A percentile compares a stretch with the other conserved stretches of the same genome.
Conservation (phyloP, 2,888 invertebrate species). For the Alloscopus bannaensis region DNA sequence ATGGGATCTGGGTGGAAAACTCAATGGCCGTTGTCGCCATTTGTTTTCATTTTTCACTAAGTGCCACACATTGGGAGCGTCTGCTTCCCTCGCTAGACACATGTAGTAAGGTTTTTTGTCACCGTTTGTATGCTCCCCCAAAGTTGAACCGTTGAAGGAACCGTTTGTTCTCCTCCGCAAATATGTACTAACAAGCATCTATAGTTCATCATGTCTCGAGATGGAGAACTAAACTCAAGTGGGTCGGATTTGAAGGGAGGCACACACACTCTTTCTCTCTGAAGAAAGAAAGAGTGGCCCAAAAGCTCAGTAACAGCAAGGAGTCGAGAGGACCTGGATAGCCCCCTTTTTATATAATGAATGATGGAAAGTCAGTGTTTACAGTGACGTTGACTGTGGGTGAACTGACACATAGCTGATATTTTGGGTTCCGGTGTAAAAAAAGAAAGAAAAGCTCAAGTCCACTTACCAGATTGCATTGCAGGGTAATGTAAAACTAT, state of each 20-base stretch:
- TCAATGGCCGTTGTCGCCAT: conserved; percentile 72
- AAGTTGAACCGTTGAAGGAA: too few relatives aligned
- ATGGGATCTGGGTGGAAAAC: conserved; percentile 61
- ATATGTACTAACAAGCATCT: too few relatives aligned
- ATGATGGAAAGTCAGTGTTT: neutral
- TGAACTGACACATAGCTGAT: too few relatives aligned
- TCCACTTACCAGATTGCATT: conserved; percentile 73
- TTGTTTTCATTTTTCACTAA: conserved; percentile 72
- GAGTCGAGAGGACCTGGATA: too few relatives aligned
- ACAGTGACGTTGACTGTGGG: too few relatives aligned
- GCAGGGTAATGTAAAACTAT: conserved; percentile 86
- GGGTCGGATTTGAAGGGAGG: neutral
- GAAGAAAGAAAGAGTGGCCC: too few relatives aligned
- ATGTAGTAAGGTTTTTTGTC: neutral
- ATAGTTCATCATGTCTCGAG: too few relatives aligned
- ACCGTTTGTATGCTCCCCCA: neutral
- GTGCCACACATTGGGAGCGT: conserved; percentile 24
- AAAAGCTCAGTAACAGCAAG: too few relatives aligned
- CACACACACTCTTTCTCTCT: neutral
- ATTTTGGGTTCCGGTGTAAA: too few relatives aligned
- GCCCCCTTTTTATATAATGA: conserved; percentile 7
- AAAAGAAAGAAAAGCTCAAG: conserved; percentile 57
- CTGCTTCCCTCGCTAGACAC: neutral
- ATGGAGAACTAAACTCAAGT: too few relatives aligned
- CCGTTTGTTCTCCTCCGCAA: too few relatives aligned